Percentiles rank a stretch among this genome's conserved stretches.
These are phyloP conservation scores for Melitaea athalia DNA, from an alignment of 2,888 invertebrate species.

Conservation along the genomic window DNA sequence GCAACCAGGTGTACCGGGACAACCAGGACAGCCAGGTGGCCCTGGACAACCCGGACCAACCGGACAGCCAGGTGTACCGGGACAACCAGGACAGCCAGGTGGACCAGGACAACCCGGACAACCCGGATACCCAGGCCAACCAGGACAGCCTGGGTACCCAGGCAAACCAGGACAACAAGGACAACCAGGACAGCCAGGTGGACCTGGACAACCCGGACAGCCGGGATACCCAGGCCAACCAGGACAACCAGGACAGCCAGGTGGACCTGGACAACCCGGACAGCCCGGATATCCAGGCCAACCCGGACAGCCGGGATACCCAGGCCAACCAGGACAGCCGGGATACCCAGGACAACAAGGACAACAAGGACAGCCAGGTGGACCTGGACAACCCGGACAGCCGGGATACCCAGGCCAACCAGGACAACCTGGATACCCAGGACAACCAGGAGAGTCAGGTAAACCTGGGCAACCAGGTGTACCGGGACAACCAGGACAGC, in stretches of 20 bases:
- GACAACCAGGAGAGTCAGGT: slow-evolving; percentile 43
- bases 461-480: slow-evolving; percentile 47
- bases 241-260: background rate
- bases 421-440: slow-evolving; percentile 47
- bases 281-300: slow-evolving; percentile 55
- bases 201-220: slow-evolving; percentile 29
- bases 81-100: slow-evolving; percentile 52
- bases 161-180: slow-evolving; percentile 4
- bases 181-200: slow-evolving; percentile 14
- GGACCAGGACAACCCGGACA: slow-evolving; percentile 51
- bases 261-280: background rate
- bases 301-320: slow-evolving; percentile 24
- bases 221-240: slow-evolving; percentile 42
- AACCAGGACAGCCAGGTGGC: slow-evolving; percentile 15
- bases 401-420: slow-evolving; percentile 41
- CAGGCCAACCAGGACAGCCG: slow-evolving; percentile 36
- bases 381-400: slow-evolving; percentile 33
- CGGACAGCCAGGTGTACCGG: slow-evolving; percentile 12
- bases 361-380: slow-evolving; percentile 15
- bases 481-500: slow-evolving; percentile 48
- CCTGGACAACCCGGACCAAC: slow-evolving; percentile 14
- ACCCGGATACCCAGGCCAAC: slow-evolving; percentile 2
- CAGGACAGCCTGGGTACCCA: slow-evolving; percentile 14
- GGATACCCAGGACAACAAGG: slow-evolving; percentile 29
- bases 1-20: slow-evolving; percentile 34